A percentile compares a stretch with the other conserved stretches of the same genome.
Conservation (phyloP, 1,140 invertebrate species). For the Eumeta japonica region DNA sequence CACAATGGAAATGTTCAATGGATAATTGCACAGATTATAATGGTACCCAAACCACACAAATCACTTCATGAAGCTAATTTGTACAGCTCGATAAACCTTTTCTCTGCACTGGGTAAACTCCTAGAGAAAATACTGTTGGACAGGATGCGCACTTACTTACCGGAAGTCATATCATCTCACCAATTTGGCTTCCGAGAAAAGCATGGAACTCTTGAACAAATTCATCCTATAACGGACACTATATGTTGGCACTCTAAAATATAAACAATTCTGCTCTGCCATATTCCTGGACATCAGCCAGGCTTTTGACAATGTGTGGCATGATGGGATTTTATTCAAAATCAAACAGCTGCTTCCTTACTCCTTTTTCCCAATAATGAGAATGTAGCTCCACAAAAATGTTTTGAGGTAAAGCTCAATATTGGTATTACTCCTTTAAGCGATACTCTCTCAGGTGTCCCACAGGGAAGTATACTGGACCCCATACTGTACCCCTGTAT, state of each 20-base stretch:
- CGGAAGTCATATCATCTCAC: slow-evolving; percentile 19
- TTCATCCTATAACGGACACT: slow-evolving; percentile 12
- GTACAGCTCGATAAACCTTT: slow-evolving; percentile 29
- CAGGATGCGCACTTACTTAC: slow-evolving; percentile 17
- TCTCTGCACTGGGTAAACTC: slow-evolving; percentile 25
- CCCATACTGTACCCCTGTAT: slow-evolving; percentile 25
- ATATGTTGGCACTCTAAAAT: slow-evolving; percentile 18
- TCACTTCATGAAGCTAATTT: slow-evolving; percentile 15
- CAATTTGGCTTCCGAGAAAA: slow-evolving; percentile 31
- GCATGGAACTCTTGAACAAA: slow-evolving; percentile 23
- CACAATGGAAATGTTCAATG: slow-evolving; percentile 18
- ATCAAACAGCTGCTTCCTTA: slow-evolving; percentile 11
- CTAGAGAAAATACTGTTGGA: slow-evolving; percentile 26
- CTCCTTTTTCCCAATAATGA: slow-evolving; percentile 4
- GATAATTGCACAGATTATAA: slow-evolving; percentile 32
- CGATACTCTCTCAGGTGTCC: slow-evolving; percentile 18
- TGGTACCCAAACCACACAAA: slow-evolving; percentile 29
- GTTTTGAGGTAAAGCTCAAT: slow-evolving; percentile 8
- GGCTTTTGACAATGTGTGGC: slow-evolving; percentile 31
- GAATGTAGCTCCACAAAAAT: slow-evolving; percentile 8
- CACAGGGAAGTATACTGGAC: slow-evolving; percentile 27
- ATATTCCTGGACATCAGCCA: slow-evolving; percentile 26
- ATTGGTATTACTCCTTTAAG: slow-evolving; percentile 1
- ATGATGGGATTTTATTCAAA: slow-evolving; percentile 21
- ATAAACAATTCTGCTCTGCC: slow-evolving; percentile 20